Evolutionary conservation across 2,113 vertebrate genomes (phyloP).

Genomic region (Otus sunia): DNA sequence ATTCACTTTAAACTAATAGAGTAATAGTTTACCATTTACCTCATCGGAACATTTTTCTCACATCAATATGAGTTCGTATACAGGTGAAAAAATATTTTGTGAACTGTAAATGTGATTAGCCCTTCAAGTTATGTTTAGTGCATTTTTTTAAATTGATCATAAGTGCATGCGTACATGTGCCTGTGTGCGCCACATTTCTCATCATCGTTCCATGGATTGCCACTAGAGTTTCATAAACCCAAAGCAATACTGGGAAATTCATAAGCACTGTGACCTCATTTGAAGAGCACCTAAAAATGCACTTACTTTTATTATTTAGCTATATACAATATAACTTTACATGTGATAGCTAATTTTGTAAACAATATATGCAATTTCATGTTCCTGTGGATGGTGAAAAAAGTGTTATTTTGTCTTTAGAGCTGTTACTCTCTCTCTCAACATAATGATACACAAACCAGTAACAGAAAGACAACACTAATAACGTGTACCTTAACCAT

Average conservation of each 20-base stretch:
- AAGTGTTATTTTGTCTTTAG: background rate
- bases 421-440: background rate
- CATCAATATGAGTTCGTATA: background rate
- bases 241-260: background rate
- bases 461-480: background rate
- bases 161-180: fast-evolving
- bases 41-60: background rate
- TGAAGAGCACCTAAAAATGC: background rate
- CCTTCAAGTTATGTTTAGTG: background rate
- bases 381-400: background rate
- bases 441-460: background rate
- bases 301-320: constrained; percentile 6
- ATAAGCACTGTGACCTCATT: background rate
- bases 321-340: background rate
- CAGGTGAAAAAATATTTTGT: background rate
- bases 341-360: background rate
- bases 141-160: background rate
- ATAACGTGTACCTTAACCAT: background rate
- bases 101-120: background rate
- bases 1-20: background rate
- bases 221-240: background rate
- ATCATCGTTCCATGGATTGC: background rate
- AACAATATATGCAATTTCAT: background rate
- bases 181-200: background rate
- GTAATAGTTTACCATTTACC: background rate